Conservation (phyloP, 1,140 invertebrate species). For the Prorops nasuta region DNA sequence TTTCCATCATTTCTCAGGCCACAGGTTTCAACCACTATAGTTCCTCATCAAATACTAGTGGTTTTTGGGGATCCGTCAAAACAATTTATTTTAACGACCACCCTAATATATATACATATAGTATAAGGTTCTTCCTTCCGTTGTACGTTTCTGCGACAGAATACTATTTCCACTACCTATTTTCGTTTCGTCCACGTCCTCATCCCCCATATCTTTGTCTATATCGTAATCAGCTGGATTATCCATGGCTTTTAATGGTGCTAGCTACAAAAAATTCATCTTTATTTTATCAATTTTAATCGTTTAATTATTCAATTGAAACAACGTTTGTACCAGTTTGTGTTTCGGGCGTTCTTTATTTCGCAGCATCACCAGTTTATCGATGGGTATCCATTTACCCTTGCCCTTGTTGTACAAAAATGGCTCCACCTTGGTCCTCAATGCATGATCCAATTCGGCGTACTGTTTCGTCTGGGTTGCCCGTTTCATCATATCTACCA, state of each 20-base stretch:
- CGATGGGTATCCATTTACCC: conserved; percentile 85
- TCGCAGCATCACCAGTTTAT: conserved; percentile 80
- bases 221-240: conserved; percentile 81
- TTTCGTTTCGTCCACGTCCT: conserved; percentile 39
- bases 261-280: conserved; percentile 57
- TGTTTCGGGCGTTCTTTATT: conserved; percentile 83
- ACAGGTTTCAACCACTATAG: no score
- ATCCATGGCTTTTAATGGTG: conserved; percentile 72
- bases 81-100: no score
- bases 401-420: conserved; percentile 92
- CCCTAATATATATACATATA: no score
- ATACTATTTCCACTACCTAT: conserved; percentile 35
- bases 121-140: no score
- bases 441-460: conserved; percentile 84
- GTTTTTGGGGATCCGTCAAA: no score
- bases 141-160: no score
- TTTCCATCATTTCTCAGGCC: no score
- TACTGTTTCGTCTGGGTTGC: conserved; percentile 85
- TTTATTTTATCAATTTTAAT: background rate
- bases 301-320: background rate
- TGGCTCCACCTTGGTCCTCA: conserved; percentile 86
- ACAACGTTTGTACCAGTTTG: conserved; percentile 63
- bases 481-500: conserved; percentile 92
- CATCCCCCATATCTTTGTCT: conserved; percentile 63
- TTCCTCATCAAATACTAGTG: no score